Base-by-base conservation (phyloP, 2,797 vertebrate species). In the Bradypodion ventrale region DNA sequence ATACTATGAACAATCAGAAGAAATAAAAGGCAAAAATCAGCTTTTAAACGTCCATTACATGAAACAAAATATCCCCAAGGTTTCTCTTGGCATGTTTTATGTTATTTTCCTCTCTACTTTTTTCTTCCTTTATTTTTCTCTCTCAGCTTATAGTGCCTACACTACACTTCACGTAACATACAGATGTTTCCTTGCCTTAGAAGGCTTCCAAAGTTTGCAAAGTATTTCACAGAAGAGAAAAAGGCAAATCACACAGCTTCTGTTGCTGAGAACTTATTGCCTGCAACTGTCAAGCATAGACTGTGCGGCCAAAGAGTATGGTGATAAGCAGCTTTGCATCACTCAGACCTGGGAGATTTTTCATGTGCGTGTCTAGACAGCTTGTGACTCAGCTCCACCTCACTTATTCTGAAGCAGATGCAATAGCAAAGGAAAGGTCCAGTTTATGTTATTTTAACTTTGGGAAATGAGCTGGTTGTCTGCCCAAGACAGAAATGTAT, bases 241-340 rank as follows among this genome's bases (percentile, higher is more conserved):
- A 35, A 85, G 84, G 86, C 21, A 72, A 62, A 23, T 27, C 42
- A 90, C 90, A 19, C 42, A 44, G 25, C 29, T 42, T 82, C 46
- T 0, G 21, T 76, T 32, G 0, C 0, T 21, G 52, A 8, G 68
- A 80, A 56, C 35, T 66, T 0, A 2, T 10, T 68, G 62, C 52
- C 85, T 5, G 66, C 91, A 90, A 89, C 40, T 90, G 21, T 92
- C 91, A 44, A 76, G 37, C 16, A 63, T 23, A 49, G 7, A 65
- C 40, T 1, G 37, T 78, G 56, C 80, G 87, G 60, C 87, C 15
- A 6, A 4, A 8, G 75, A 81, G 84, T 65, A 85, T 49, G 80
- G 68, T 78, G 52, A 32, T 80, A 60, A 87, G 82, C 72, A 23
- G 83, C 72, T 81, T 1, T 66, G 32, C 80, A 56, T 46, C 44